Evolutionary conservation across 1,140 invertebrate genomes (phyloP), one percentile per base, ranked within the genome.

Genomic region (Orchesella cincta): DNA sequence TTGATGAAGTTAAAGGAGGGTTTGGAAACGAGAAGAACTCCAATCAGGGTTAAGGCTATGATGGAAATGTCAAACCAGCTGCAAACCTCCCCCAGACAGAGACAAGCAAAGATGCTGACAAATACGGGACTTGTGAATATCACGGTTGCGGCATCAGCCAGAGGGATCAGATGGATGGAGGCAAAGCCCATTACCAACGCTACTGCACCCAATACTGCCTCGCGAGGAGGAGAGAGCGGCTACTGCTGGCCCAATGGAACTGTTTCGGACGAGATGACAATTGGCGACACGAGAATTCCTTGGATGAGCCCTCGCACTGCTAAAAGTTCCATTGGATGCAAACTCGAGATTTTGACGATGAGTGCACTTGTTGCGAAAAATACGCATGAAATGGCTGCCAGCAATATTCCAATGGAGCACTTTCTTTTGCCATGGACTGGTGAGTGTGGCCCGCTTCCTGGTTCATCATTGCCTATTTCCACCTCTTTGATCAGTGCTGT

Each of bases 81-180:
- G 85, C 93, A 96, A 0, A 93, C 92, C 83, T 96, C 94, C 84
- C 95, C 95, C 1, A 97, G 87, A 85, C 95, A 95, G 80, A 95
- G 90, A 77, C 91, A 88, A 2, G 94, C 94, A 85, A 96, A 95
- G 81, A 96, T 91, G 35, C 93, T 92, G n/a, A 96, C 94, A 87
- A 96, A 95, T 16, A 96, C 94, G 16, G 93, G 93, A 18, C 93
- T 92, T 54, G 93, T 95, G 85, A 96, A 96, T 18, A 96, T 93
- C 74, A 96, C 93, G 3, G 96, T 94, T 5, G 93, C 94, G 51
- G 94, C 79, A 62, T 82, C 81, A 16, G 79, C 78, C 28, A 82
- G 36, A 0, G 78, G 79, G 35, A 82, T 82, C 29, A 79, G 54
- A 23, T 80, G 79, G 51, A 82, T 82, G 0, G 81, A 72, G 20